Evolutionary conservation across 2,797 vertebrate genomes (phyloP), one percentile per base, ranked within the genome.

Genomic region (Periophthalmus magnuspinnatus): DNA sequence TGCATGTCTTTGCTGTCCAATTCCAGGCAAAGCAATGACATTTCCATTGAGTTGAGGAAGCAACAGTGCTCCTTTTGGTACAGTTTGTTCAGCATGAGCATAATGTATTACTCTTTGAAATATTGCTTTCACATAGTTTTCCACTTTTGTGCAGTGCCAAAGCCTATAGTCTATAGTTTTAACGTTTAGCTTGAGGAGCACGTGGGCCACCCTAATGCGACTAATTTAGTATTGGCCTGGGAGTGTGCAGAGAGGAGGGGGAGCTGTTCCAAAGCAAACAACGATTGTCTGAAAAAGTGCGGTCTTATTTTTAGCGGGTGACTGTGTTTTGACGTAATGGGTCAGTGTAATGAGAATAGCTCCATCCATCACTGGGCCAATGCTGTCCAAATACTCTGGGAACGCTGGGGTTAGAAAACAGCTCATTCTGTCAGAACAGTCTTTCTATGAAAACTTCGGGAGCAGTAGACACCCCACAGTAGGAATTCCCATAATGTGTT

Each of bases 221-320:
- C 79, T 83, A 80, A 81, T 78, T 68, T 68, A 32, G 64, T 50
- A 66, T 68, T 45, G 38, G 73, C 50, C 17, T 67, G 56, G 48
- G 45, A 48, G 36, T 2, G 22, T 24, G 21, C 11, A n/a, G 36
- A 47, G 62, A 5, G 61, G 60, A 48, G 41, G 56, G 45, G 6
- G 1, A 65, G 41, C 78, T 84, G 70, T 17, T 72, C 85, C 79
- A 88, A 88, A 91, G 82, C 88, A 90, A 91, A 89, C 86, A 87
- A 77, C 78, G 80, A 84, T 74, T 75, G 80, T 86, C 86, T 84
- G 86, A 84, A 88, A 87, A 87, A 84, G 85, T 84, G 80, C 54
- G 65, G 69, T 78, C 58, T 13, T 91, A 91, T 90, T 92, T 91
- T 89, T 92, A 90, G 91, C 83, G 72, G 65, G 72, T 88, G 86